A percentile compares a stretch with the other conserved stretches of the same genome.
These are phyloP conservation scores for Zelleria hepariella DNA, from an alignment of 2,888 invertebrate species.

Conservation along the genomic window DNA sequence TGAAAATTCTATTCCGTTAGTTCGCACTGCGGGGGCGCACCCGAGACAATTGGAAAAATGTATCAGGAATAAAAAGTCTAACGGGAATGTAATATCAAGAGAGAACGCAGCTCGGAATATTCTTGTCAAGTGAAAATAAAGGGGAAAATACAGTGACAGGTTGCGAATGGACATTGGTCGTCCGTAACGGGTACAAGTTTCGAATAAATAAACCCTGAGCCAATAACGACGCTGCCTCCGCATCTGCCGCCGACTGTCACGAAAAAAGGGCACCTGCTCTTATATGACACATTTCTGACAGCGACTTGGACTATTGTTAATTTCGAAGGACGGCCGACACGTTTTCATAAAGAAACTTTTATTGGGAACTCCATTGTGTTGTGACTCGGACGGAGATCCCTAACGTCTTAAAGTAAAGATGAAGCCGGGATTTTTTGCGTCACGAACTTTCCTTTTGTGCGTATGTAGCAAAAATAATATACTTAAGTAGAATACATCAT, in stretches of 20 bases:
- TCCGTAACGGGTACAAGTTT: slow-evolving; percentile 52
- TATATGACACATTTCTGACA: slow-evolving; percentile 51
- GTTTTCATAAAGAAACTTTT: slow-evolving; percentile 18
- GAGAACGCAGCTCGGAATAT: slow-evolving; percentile 58
- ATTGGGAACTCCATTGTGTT: slow-evolving; percentile 16
- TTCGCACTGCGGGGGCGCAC: slow-evolving; percentile 52
- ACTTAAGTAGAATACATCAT: neutral
- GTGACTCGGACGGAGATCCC: slow-evolving; percentile 6
- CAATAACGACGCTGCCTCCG: slow-evolving; percentile 56
- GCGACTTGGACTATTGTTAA: slow-evolving; percentile 41
- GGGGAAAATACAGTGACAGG: slow-evolving; percentile 66
- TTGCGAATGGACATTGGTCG: slow-evolving; percentile 65
- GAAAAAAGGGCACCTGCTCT: slow-evolving; percentile 40
- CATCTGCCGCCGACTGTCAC: slow-evolving; percentile 38
- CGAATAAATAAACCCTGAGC: slow-evolving; percentile 62
- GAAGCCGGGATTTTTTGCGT: slow-evolving; percentile 3
- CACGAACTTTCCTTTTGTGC: neutral
- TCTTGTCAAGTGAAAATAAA: slow-evolving; percentile 70
- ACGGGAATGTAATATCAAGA: slow-evolving; percentile 68
- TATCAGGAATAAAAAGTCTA: slow-evolving; percentile 46
- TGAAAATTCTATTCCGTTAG: slow-evolving; percentile 68
- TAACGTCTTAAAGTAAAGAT: neutral
- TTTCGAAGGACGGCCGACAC: slow-evolving; percentile 20
- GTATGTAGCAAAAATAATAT: neutral
- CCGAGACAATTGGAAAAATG: slow-evolving; percentile 32